Evolutionary conservation across 1,140 invertebrate genomes (phyloP).

Genomic region (Mercenaria mercenaria): DNA sequence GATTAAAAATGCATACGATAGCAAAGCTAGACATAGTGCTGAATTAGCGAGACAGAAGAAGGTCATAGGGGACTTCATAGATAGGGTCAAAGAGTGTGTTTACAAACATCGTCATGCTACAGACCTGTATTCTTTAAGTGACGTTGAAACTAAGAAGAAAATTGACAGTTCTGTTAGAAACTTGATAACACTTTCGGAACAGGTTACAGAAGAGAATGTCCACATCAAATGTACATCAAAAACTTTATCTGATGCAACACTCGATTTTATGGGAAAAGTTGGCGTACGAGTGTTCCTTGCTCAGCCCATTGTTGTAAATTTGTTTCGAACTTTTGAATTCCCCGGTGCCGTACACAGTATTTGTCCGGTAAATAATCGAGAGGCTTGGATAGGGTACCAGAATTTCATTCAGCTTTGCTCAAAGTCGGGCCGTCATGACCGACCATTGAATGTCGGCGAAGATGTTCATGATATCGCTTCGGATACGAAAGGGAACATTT

Average conservation of each 20-base stretch:
- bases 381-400: conserved; percentile 57
- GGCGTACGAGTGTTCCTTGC: conserved; percentile 53
- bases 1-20: conserved; percentile 37
- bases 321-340: conserved; percentile 1
- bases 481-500: conserved; percentile 36
- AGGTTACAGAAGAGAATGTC: conserved; percentile 53
- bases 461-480: conserved; percentile 49
- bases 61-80: not conserved
- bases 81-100: not conserved
- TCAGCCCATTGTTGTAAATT: not conserved
- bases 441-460: conserved; percentile 28
- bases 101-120: not conserved
- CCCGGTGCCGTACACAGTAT: conserved; percentile 41
- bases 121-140: not conserved
- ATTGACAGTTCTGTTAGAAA: conserved; percentile 11
- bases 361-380: conserved; percentile 36
- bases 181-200: conserved; percentile 29
- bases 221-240: conserved; percentile 53
- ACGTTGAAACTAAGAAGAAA: not conserved
- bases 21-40: conserved; percentile 23
- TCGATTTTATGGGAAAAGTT: conserved; percentile 31
- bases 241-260: not conserved
- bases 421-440: conserved; percentile 13
- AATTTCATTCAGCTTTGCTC: conserved; percentile 57
- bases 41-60: conserved; percentile 41